Evolutionary conservation across 1,140 invertebrate genomes (phyloP), one percentile per base, ranked within the genome.

Genomic region (Achroia grisella): DNA sequence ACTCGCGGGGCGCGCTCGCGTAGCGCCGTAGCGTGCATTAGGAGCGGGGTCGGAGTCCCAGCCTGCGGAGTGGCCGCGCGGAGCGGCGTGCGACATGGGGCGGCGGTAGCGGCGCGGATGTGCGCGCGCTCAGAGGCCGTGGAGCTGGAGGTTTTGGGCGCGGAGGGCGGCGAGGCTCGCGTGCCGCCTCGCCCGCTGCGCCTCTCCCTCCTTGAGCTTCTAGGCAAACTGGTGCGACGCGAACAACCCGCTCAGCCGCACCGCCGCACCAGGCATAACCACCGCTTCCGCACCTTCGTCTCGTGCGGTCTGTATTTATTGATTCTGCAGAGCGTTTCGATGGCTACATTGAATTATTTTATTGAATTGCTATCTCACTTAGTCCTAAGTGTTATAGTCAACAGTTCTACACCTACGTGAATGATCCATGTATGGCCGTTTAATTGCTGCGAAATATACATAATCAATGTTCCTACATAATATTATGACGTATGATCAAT

Each of bases 151-250:
- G 76, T 77, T 71, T 74, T 84, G 61, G 79, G 75, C 66, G 72
- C 71, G 52, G 79, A 80, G 50, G 70, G 68, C 54, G 58, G 61
- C 61, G 74, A 71, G 61, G 48, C 65, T 31, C 71, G 71, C 41
- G 51, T 56, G 53, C 75, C 74, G 54, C 71, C 71, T 67, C 75
- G 72, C 62, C 72, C 74, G 41, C 67, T 87, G 66, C 84, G 90
- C 42, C 88, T 89, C 56, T 90, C 89, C 13, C 85, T 92, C 59
- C 86, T 91, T 35, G 90, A 89, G 52, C 88, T 92, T 42, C 87
- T 92, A 48, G 91, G 90, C 49, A 92, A 92, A 71, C 71, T 92
- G 65, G 90, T 90, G 50, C 89, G 70, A 63, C 87, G 59, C 71
- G 87, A 62, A 70, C 87, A 54, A 69, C 81, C 62, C 75, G 80